phyloP scores from a whole-genome alignment of 2,888 invertebrate species.

The Lithophane socia region DNA sequence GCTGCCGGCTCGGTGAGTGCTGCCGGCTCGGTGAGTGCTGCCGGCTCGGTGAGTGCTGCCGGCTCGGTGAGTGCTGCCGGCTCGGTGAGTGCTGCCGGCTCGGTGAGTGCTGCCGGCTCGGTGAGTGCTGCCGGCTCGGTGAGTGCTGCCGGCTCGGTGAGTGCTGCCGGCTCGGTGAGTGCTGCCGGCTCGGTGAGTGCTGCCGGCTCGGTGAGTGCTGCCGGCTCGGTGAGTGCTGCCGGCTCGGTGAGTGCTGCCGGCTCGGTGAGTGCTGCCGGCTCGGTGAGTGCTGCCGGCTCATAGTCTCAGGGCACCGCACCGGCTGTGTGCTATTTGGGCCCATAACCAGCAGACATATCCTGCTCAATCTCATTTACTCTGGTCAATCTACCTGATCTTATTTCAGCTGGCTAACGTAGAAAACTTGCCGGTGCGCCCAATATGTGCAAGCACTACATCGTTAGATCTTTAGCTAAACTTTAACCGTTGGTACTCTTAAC shows the following conservation, averaged over 20 bases:
- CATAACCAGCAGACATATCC: background rate
- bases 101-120: too few species aligned
- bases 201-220: conserved; percentile 83
- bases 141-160: too few species aligned
- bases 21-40: conserved; percentile 83
- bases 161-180: conserved; percentile 86
- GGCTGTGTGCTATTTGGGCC: background rate
- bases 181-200: too few species aligned
- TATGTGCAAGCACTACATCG: background rate
- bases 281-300: too few species aligned
- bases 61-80: conserved; percentile 63
- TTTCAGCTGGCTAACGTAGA: too few species aligned
- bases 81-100: too few species aligned
- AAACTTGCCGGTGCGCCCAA: background rate
- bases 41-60: too few species aligned
- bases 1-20: too few species aligned
- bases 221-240: too few species aligned
- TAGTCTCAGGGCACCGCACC: background rate
- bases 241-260: conserved; percentile 63
- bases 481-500: background rate
- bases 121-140: conserved; percentile 90
- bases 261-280: too few species aligned
- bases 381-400: too few species aligned
- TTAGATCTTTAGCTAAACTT: background rate
- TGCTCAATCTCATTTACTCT: background rate